These are phyloP conservation scores for Plectrocnemia conspersa DNA, from an alignment of 1,140 invertebrate genomes.

Conservation along the genomic window DNA sequence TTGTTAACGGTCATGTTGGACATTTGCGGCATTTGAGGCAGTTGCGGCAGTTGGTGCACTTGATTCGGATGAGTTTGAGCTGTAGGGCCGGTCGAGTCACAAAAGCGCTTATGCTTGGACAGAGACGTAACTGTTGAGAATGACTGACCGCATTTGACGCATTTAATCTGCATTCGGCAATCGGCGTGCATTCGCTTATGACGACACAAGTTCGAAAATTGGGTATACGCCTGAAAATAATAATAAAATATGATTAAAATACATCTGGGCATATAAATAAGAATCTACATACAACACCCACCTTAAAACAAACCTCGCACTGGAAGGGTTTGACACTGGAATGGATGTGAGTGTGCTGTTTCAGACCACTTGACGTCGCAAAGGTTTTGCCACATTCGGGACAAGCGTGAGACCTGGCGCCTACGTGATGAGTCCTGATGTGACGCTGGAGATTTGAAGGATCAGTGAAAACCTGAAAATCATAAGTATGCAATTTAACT, in stretches of 20 bases:
- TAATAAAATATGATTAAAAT: neutral
- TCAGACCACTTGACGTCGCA: conserved; percentile 92
- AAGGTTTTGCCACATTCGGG: conserved; percentile 98
- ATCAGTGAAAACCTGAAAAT: conserved; percentile 83
- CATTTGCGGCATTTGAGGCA: conserved; percentile 48
- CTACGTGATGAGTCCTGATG: conserved; percentile 89
- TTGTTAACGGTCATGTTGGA: conserved; percentile 51
- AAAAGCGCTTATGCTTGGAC: conserved; percentile 80
- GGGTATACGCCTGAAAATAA: conserved; percentile 89
- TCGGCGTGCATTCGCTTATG: conserved; percentile 98
- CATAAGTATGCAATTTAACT: too few relatives aligned
- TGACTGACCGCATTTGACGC: conserved; percentile 85
- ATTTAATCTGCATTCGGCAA: conserved; percentile 84
- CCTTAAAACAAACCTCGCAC: conserved; percentile 86
- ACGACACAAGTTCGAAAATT: conserved; percentile 98
- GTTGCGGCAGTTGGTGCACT: conserved; percentile 45
- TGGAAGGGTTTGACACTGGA: conserved; percentile 97
- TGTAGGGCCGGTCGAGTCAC: conserved; percentile 61
- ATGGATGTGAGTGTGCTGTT: conserved; percentile 99
- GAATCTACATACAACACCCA: too few relatives aligned
- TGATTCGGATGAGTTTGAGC: conserved; percentile 44
- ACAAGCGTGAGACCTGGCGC: conserved; percentile 91
- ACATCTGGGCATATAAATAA: neutral
- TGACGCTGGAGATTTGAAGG: conserved; percentile 94
- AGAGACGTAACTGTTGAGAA: conserved; percentile 84